These are phyloP conservation scores for Pristionchus pacificus DNA, from an alignment of 1,140 invertebrate genomes.

Conservation along the genomic window DNA sequence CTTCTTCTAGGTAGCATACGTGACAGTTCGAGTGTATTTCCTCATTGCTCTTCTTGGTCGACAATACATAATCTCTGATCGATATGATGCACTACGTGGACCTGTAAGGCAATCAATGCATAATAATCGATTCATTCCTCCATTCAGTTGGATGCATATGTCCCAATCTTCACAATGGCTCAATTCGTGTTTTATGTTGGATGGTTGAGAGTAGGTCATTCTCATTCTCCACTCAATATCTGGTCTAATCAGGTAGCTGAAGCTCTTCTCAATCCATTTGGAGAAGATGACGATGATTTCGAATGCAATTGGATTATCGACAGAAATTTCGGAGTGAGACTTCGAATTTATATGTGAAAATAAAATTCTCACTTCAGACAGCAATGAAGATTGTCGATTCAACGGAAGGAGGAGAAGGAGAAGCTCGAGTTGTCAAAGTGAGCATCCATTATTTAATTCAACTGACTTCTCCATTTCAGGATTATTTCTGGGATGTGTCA, in stretches of 20 bases:
- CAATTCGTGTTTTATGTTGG: slow-evolving; percentile 89
- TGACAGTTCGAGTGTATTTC: slow-evolving; percentile 28
- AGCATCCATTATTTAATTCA: not conserved
- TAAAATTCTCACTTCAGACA: not conserved
- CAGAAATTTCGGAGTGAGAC: slow-evolving; percentile 61
- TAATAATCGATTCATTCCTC: not conserved
- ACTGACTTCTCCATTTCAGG: not conserved
- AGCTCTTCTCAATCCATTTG: slow-evolving; percentile 83
- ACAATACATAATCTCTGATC: slow-evolving; percentile 24
- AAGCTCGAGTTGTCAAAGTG: not conserved
- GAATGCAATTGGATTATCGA: slow-evolving; percentile 74
- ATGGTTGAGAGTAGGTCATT: slow-evolving; percentile 73
- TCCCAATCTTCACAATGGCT: slow-evolving; percentile 79
- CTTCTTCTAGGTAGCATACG: slow-evolving; percentile 43
- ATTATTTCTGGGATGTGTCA: not conserved
- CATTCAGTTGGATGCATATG: slow-evolving; percentile 71
- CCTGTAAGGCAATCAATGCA: not conserved
- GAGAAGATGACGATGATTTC: slow-evolving; percentile 90
- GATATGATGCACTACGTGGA: slow-evolving; percentile 3
- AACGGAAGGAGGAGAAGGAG: not conserved
- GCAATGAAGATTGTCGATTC: slow-evolving; percentile 21
- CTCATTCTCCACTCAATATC: not conserved
- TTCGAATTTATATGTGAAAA: not conserved
- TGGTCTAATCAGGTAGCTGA: slow-evolving; percentile 67
- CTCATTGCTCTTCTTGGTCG: slow-evolving; percentile 21